These are phyloP conservation scores for Rhinolophus ferrumequinum DNA, from an alignment of 2,113 vertebrate genomes.

Conservation along the genomic window DNA sequence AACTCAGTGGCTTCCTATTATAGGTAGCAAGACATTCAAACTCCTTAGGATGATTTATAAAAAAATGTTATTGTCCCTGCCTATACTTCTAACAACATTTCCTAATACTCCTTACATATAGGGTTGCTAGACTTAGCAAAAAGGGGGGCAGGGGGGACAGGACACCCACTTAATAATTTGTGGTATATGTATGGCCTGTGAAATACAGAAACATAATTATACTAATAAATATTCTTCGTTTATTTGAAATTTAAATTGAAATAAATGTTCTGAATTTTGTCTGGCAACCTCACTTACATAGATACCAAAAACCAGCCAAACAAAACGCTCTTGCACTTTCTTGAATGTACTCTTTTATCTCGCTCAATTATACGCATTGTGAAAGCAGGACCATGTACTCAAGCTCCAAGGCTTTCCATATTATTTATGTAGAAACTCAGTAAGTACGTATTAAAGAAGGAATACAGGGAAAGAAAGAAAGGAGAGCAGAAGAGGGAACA, in stretches of 20 bases:
- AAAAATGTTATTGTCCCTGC: neutral
- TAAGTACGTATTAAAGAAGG: neutral
- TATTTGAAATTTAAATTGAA: neutral
- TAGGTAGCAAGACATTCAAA: neutral
- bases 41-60: neutral
- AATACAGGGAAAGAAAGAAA: neutral
- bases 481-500: neutral
- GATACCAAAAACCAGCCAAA: neutral
- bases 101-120: neutral
- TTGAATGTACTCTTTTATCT: neutral
- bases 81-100: neutral
- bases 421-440: neutral
- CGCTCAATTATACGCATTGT: neutral
- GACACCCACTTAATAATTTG: neutral
- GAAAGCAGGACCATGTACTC: neutral
- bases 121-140: neutral
- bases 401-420: neutral
- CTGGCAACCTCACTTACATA: neutral
- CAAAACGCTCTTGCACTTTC: neutral
- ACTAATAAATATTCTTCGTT: neutral
- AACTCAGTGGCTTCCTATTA: neutral
- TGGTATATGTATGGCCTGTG: neutral
- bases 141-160: rapidly evolving
- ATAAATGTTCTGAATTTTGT: neutral
- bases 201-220: neutral